These are phyloP conservation scores for Geococcyx californianus DNA, from an alignment of 2,113 vertebrate genomes.

Conservation along the genomic window DNA sequence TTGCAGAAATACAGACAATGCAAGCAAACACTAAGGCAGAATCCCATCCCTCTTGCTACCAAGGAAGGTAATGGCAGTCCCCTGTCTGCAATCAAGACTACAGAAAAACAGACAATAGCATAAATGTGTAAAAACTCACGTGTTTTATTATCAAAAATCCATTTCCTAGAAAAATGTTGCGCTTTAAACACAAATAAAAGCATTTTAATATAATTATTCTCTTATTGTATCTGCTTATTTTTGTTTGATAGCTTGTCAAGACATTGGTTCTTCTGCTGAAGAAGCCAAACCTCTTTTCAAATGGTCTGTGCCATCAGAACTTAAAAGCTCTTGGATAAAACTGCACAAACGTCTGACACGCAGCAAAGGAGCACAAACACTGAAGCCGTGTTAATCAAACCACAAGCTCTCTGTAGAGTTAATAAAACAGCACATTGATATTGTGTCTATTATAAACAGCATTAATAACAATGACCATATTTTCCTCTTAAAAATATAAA, in stretches of 20 bases:
- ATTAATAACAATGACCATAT: too few species aligned
- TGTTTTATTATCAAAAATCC: neutral
- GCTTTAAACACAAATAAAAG: neutral
- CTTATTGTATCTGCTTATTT: neutral
- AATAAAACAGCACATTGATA: accelerated
- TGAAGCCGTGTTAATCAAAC: neutral
- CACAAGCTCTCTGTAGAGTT: neutral
- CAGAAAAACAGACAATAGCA: neutral
- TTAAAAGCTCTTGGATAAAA: neutral
- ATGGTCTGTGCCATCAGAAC: neutral
- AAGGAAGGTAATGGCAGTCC: accelerated
- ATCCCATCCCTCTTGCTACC: neutral
- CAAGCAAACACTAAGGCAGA: neutral
- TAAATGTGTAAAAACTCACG: neutral
- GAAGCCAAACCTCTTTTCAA: neutral
- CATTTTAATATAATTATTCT: neutral
- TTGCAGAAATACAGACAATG: neutral
- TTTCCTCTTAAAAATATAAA: neutral
- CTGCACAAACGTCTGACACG: accelerated
- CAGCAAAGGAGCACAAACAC: neutral
- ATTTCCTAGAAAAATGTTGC: neutral
- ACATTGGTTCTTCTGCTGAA: neutral
- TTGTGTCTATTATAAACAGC: accelerated
- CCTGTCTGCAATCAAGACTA: neutral
- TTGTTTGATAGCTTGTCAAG: neutral